Base-by-base conservation (phyloP, 2,113 vertebrate species). In the Myotis yumanensis region DNA sequence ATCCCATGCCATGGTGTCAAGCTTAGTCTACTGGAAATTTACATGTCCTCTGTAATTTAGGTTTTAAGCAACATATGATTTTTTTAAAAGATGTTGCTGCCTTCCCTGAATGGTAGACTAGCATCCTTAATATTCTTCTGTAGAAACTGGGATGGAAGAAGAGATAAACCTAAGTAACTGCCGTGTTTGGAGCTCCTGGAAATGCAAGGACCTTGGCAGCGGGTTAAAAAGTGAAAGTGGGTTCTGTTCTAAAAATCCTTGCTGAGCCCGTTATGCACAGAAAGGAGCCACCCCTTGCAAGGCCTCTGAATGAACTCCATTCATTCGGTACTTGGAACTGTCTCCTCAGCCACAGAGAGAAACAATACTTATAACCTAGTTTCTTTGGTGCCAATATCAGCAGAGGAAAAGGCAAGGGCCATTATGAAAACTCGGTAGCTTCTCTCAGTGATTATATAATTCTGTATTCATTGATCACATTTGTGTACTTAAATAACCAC, bases 251-350 rank as follows among this genome's bases (percentile, higher is more conserved):
- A 95, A 98, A 97, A 98, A 98, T 98, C 98, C 98, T 98, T 97
- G 86, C 86, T 97, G 96, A 96, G 95, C 98, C 98, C 97, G 98
- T 99, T 98, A 98, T 98, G 98, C 98, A 98, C 98, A 98, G 98
- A 98, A 98, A 98, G 98, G 98, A 80, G 73, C 98, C 98, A 32
- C 97, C 96, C 98, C 97, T 98, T 97, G 97, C 98, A 98, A 98
- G 96, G 96, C 97, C 98, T 97, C 98, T 99, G 98, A 99, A 99
- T 98, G 98, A 99, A 98, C 97, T 97, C 97, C 98, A 98, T 99
- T 99, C 99, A 99, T 99, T 98, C 98, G 95, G 97, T 98, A 98
- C 98, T 98, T 99, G 98, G 98, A 99, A 99, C 98, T 98, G 98
- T 97, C 97, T 96, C 77, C 97, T 97, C 94, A 97, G 95, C 96